Percentiles rank a stretch among this genome's conserved stretches.
phyloP scores from a whole-genome alignment of 2,797 vertebrate genomes.

The Centroberyx gerrardi region DNA sequence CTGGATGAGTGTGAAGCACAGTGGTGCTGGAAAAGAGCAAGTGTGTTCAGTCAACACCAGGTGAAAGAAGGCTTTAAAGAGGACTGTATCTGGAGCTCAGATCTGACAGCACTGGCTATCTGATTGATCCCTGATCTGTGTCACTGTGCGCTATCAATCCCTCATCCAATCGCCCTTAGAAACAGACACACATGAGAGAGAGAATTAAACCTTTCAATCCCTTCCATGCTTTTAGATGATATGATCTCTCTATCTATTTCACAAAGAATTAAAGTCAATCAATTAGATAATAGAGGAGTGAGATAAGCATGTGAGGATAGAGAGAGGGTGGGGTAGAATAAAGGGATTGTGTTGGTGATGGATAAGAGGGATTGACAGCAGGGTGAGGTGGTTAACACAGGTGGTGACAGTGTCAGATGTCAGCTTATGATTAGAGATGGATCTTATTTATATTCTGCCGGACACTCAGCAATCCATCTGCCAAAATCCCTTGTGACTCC shows the following conservation, averaged over 20 bases:
- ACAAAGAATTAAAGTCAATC: not conserved
- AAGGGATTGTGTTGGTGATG: not conserved
- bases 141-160: conserved; percentile 34
- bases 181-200: conserved; percentile 17
- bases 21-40: too few species aligned
- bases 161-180: conserved; percentile 20
- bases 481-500: not conserved
- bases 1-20: too few species aligned
- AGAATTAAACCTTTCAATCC: conserved; percentile 19
- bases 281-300: conserved; percentile 1
- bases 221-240: conserved; percentile 8
- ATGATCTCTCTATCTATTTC: not conserved
- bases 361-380: not conserved
- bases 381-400: not conserved
- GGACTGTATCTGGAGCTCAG: conserved; percentile 7
- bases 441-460: conserved; percentile 6
- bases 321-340: not conserved
- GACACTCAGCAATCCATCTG: conserved; percentile 6
- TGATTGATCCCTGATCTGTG: conserved; percentile 40
- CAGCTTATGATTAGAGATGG: not conserved
- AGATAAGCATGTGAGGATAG: conserved; percentile 5
- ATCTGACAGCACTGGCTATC: conserved; percentile 26
- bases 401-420: not conserved
- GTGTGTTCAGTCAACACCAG: not conserved
- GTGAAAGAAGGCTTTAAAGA: conserved; percentile 8